Percentiles rank a stretch among this genome's conserved stretches.
Evolutionary conservation across 2,888 invertebrate genomes (phyloP).

Genomic region (Polydrusus cervinus): DNA sequence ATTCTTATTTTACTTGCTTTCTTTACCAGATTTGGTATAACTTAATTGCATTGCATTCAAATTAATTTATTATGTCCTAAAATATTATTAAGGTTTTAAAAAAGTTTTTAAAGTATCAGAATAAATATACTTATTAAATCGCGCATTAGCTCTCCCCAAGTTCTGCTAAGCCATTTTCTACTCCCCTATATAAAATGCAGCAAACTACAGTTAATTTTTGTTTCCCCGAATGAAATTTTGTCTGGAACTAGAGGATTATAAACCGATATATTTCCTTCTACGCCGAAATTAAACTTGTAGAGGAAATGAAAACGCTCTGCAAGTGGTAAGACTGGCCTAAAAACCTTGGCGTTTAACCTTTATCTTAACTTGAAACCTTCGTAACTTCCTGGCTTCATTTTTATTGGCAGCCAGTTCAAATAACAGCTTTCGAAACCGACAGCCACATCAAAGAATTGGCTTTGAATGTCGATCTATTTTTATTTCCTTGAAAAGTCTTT

Average conservation of each 20-base stretch:
- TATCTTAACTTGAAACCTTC: constrained; percentile 64
- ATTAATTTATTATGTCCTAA: too few relatives aligned
- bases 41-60: too few relatives aligned
- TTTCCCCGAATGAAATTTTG: constrained; percentile 22
- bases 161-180: neutral
- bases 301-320: constrained; percentile 65
- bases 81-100: too few relatives aligned
- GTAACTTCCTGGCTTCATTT: constrained; percentile 60
- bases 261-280: constrained; percentile 61
- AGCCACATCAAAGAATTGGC: constrained; percentile 44
- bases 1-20: too few relatives aligned
- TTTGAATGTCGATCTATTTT: constrained; percentile 10
- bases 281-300: constrained; percentile 62
- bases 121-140: neutral
- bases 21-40: too few relatives aligned
- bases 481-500: constrained; percentile 9
- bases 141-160: neutral
- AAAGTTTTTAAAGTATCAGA: too few relatives aligned
- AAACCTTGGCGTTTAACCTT: constrained; percentile 65
- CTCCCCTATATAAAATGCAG: neutral
- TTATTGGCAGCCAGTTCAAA: constrained; percentile 58
- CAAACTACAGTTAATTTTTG: constrained; percentile 27
- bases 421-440: constrained; percentile 55
- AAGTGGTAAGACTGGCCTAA: constrained; percentile 65
- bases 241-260: constrained; percentile 39